Evolutionary conservation across 1,140 invertebrate species (phyloP).

Genomic region (Reticulitermes speratus): DNA sequence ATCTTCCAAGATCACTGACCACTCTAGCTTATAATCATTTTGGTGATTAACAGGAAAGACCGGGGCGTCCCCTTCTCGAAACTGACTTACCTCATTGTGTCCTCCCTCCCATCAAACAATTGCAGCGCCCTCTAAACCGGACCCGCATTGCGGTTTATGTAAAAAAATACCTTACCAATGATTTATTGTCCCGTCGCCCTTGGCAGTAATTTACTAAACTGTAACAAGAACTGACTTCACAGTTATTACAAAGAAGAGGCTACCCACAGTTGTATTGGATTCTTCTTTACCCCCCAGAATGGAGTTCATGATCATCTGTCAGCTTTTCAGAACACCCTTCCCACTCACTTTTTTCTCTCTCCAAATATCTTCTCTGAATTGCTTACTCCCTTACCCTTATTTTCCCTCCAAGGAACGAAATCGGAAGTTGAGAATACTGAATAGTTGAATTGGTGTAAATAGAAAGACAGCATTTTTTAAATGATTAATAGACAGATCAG

Average conservation of each 20-base stretch:
- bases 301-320: neutral
- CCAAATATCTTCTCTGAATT: neutral
- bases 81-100: too few relatives aligned
- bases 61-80: too few relatives aligned
- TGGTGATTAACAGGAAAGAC: too few relatives aligned
- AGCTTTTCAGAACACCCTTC: neutral
- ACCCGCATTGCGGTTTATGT: too few relatives aligned
- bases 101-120: too few relatives aligned
- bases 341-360: neutral
- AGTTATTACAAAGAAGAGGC: neutral
- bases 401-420: neutral
- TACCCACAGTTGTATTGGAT: neutral
- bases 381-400: neutral
- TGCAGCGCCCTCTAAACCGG: too few relatives aligned
- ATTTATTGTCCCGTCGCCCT: neutral
- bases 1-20: too few relatives aligned
- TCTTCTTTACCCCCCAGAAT: neutral
- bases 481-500: too few relatives aligned
- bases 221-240: neutral
- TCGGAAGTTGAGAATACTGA: neutral
- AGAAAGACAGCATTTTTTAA: too few relatives aligned
- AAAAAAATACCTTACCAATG: too few relatives aligned
- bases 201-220: neutral
- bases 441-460: neutral
- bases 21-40: too few relatives aligned